Base-by-base conservation (phyloP, 2,888 invertebrate species). In the Drosophila tripunctata region DNA sequence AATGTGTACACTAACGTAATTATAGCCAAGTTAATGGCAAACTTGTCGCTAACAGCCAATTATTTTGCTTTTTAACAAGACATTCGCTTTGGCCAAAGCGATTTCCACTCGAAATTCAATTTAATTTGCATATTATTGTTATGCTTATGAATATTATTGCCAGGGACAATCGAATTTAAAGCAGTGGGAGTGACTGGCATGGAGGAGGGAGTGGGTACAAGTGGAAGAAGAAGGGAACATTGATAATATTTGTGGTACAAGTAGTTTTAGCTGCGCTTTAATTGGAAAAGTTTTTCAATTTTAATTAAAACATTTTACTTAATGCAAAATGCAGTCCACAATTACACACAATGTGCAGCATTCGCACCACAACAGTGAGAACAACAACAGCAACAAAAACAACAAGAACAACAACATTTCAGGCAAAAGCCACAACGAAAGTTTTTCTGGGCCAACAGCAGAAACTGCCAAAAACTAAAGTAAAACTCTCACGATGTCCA, bases 251-350 rank as follows among this genome's bases (percentile, higher is more conserved):
- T 68, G 66, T 67, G 66, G 62, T 44, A 56, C 47, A 19, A 35
- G 63, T 40, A 44, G 51, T 44, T 63, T 41, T 62, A 61, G 67
- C 45, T 62, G 65, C 58, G 67, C 71, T 87, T 76, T 83, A 83
- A 83, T 83, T 83, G 83, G 85, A 83, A 87, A 83, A 83, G 63
- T 83, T 83, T 83, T 78, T 85, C 83, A 76, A 78, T 83, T 87
- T 87, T 83, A 83, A 83, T 83, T 83, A 87, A 83, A 83, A 78
- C 84, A 84, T 84, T 83, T 87, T 67, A 67, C 81, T 83, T 80
- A 84, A 83, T 87, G 81, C 82, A 86, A 83, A 82, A 84, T 86
- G 67, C 84, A 72, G 58, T 69, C 63, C 51, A 78, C n/a, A 70
- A 74, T 79, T 76, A 67, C 61, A 67, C 70, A 67, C 67, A 72